phyloP scores from a whole-genome alignment of 1,140 invertebrate genomes.

The Drosophila nasuta region DNA sequence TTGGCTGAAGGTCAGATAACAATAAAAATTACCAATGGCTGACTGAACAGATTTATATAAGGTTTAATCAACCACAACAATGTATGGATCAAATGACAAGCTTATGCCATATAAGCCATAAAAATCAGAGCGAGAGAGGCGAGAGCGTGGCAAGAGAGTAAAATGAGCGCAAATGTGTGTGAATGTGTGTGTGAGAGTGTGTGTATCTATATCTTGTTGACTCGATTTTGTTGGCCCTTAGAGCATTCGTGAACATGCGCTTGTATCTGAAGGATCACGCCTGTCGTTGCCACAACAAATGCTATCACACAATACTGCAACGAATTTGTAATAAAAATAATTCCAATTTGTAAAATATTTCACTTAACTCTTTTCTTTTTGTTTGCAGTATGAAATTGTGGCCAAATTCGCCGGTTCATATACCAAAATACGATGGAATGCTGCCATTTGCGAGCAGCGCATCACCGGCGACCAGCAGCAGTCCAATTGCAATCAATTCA shows the following conservation, averaged over 20 bases:
- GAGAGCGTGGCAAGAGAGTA: conserved; percentile 29
- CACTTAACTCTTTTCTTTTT: background rate
- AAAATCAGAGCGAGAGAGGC: conserved; percentile 1
- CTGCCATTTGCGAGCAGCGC: conserved; percentile 75
- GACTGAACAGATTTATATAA: conserved; percentile 28
- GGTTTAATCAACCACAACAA: conserved; percentile 50
- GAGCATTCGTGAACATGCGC: conserved; percentile 76
- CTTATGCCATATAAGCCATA: background rate
- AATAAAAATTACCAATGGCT: conserved; percentile 38
- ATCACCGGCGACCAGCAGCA: conserved; percentile 71
- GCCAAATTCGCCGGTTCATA: conserved; percentile 84
- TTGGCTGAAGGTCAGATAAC: conserved; percentile 27
- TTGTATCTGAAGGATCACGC: conserved; percentile 71
- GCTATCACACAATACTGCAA: conserved; percentile 21
- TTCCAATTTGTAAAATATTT: background rate
- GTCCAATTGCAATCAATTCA: conserved; percentile 84
- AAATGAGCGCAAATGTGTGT: background rate
- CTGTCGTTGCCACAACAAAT: conserved; percentile 37
- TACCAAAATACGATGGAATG: conserved; percentile 84
- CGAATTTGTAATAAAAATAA: conserved; percentile 67
- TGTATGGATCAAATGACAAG: conserved; percentile 38
- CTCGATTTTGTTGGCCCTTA: conserved; percentile 14
- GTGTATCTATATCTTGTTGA: conserved; percentile 30
- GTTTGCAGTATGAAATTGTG: conserved; percentile 80
- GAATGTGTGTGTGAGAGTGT: background rate